A percentile compares a stretch with the other conserved stretches of the same genome.
These are phyloP conservation scores for Oscheius sp. DNA, from an alignment of 2,888 invertebrate genomes.

Conservation along the genomic window DNA sequence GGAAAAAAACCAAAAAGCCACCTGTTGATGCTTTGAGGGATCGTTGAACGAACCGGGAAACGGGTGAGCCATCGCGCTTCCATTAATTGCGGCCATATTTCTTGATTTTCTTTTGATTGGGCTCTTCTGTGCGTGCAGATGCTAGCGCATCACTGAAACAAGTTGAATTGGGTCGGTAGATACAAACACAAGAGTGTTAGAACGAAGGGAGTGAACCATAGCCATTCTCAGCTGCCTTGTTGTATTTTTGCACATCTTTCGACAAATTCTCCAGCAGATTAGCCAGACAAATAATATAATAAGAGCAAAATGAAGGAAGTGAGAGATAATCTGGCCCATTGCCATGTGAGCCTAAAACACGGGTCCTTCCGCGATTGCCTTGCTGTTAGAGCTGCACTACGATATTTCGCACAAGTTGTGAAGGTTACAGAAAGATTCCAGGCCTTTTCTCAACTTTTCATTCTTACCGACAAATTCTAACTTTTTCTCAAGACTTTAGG, in stretches of 20 bases:
- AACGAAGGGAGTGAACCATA: too few species aligned
- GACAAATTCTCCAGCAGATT: neutral
- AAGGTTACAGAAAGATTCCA: too few species aligned
- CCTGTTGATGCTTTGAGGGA: slow-evolving; percentile 51
- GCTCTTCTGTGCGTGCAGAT: too few species aligned
- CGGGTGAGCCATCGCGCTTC: neutral
- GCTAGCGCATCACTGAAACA: too few species aligned
- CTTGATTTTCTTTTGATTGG: too few species aligned
- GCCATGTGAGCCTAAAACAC: slow-evolving; percentile 13
- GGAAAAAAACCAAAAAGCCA: slow-evolving; percentile 4
- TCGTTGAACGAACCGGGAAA: slow-evolving; percentile 43
- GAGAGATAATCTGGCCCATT: neutral
- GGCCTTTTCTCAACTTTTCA: neutral
- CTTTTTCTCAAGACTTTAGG: neutral
- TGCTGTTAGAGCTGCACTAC: neutral
- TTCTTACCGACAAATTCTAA: neutral
- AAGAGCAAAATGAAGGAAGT: neutral
- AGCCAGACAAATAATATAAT: neutral
- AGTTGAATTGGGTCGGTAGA: too few species aligned
- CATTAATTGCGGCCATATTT: slow-evolving; percentile 6
- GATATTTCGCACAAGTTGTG: neutral
- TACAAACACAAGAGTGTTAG: too few species aligned
- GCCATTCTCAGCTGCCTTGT: too few species aligned
- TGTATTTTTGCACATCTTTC: neutral
- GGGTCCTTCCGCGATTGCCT: neutral